Conservation (phyloP, 2,888 invertebrate genomes). For the Nomada ruficornis region DNA sequence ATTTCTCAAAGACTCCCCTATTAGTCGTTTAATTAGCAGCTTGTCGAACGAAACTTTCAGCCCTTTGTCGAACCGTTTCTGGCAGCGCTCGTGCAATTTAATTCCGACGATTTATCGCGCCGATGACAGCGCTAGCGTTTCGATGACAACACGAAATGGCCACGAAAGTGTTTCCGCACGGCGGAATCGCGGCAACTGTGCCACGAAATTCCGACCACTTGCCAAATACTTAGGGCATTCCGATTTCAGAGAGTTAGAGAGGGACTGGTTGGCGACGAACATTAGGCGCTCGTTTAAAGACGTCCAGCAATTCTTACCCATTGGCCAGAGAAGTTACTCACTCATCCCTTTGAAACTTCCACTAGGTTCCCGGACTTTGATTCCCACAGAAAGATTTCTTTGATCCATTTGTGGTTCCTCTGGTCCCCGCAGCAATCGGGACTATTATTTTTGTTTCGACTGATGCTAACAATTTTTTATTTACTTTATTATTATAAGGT, state of each 20-base stretch:
- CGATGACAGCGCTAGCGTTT: constrained; percentile 28
- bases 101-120: constrained; percentile 37
- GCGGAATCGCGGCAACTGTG: constrained; percentile 38
- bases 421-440: too few relatives aligned
- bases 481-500: too few relatives aligned
- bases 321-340: constrained; percentile 18
- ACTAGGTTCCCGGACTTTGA: too few relatives aligned
- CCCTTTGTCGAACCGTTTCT: background rate
- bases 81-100: constrained; percentile 21
- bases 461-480: too few relatives aligned
- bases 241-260: constrained; percentile 22
- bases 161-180: constrained; percentile 32
- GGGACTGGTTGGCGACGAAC: constrained; percentile 32
- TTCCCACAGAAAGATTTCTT: too few relatives aligned
- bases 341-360: background rate
- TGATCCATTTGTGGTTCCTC: too few relatives aligned
- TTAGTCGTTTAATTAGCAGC: background rate
- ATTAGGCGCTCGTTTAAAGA: constrained; percentile 49
- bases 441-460: too few relatives aligned
- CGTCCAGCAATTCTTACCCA: constrained; percentile 24
- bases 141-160: constrained; percentile 44
- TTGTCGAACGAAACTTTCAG: background rate
- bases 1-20: background rate
- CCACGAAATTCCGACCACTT: constrained; percentile 56
- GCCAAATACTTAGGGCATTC: constrained; percentile 54